Evolutionary conservation across 2,113 vertebrate species (phyloP).

Genomic region (Rhinopomastus cyanomelas): DNA sequence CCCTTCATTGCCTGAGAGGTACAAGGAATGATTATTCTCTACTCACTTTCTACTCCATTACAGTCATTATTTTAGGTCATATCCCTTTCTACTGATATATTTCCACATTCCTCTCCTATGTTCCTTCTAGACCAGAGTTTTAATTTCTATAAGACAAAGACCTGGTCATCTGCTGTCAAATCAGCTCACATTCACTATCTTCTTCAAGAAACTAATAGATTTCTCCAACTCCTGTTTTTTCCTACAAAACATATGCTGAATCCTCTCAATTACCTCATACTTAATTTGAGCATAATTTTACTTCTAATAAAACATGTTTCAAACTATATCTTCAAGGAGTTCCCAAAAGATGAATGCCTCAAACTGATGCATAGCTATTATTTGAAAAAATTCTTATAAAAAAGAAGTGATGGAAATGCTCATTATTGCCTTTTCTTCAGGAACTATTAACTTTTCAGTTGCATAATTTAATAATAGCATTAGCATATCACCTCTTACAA

Average conservation of each 20-base stretch:
- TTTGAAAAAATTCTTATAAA: neutral
- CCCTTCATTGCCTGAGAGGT: neutral
- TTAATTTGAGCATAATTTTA: neutral
- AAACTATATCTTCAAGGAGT: constrained; percentile 5
- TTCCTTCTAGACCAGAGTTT: neutral
- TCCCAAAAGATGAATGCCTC: constrained; percentile 3
- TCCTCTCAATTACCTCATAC: neutral
- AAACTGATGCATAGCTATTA: neutral
- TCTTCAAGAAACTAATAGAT: neutral
- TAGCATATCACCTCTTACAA: neutral
- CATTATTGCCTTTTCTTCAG: constrained; percentile 5
- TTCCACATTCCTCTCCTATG: neutral
- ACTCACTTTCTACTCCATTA: neutral
- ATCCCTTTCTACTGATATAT: neutral
- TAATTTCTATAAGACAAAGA: neutral
- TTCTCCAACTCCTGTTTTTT: neutral
- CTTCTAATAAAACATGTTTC: constrained; percentile 13
- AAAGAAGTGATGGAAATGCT: constrained; percentile 9
- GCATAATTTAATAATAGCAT: neutral
- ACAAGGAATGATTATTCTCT: neutral
- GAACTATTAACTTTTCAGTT: neutral
- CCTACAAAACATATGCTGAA: neutral
- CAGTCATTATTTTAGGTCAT: neutral
- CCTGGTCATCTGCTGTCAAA: neutral
- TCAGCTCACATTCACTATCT: neutral